Conservation (phyloP, 2,797 vertebrate species). For the Alcedo atthis region DNA sequence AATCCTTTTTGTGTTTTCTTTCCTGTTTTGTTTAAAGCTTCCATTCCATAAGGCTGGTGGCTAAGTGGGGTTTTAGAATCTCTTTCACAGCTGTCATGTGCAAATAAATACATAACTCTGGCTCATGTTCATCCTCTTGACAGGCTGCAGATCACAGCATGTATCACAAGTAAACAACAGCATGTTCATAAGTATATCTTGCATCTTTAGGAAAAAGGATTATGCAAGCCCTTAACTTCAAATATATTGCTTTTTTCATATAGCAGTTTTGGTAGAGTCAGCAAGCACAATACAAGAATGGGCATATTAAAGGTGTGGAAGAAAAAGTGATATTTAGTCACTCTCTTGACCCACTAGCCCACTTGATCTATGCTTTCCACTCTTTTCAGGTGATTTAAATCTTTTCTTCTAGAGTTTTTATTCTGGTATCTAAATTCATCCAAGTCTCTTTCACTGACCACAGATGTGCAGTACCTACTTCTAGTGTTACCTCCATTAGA, state of each 20-base stretch:
- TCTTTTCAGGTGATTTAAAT: neutral
- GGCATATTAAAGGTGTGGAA: neutral
- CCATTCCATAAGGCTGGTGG: neutral
- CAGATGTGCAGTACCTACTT: neutral
- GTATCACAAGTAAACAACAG: neutral
- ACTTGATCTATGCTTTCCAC: neutral
- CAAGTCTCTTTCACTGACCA: neutral
- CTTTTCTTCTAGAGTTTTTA: neutral
- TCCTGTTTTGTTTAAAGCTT: neutral
- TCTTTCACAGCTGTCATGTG: constrained; percentile 22
- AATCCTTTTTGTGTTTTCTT: neutral
- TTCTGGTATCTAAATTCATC: neutral
- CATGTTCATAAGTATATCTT: neutral
- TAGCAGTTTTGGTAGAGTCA: neutral
- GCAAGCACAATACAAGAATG: neutral
- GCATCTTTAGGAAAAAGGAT: constrained; percentile 22
- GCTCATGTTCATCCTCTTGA: constrained; percentile 17
- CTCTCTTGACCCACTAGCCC: neutral
- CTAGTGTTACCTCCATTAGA: neutral
- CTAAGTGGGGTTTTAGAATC: neutral
- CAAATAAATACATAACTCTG: neutral
- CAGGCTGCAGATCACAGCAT: constrained; percentile 35
- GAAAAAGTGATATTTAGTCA: neutral
- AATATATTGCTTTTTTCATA: neutral
- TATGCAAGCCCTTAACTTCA: constrained; percentile 21